Evolutionary conservation across 2,888 invertebrate species (phyloP).

Genomic region (Pterostichus niger): DNA sequence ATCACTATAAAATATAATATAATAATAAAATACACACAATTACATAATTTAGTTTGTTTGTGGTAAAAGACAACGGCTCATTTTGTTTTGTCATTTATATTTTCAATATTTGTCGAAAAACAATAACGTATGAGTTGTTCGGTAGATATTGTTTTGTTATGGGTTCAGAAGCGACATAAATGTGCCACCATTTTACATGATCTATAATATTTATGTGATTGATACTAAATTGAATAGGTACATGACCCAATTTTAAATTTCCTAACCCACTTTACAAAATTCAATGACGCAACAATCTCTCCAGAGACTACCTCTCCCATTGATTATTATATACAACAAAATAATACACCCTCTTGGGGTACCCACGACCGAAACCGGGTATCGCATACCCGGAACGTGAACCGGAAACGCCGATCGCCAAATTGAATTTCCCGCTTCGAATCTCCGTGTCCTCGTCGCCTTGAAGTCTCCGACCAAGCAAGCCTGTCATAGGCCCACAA

Average conservation of each 20-base stretch:
- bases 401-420: not conserved
- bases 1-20: too few species aligned
- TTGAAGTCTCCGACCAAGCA: not conserved
- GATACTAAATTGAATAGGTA: too few species aligned
- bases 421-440: slow-evolving; percentile 4
- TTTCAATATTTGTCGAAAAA: too few species aligned
- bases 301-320: not conserved
- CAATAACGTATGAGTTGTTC: too few species aligned
- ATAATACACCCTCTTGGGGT: not conserved
- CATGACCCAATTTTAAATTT: slow-evolving; percentile 6
- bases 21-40: too few species aligned
- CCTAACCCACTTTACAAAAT: not conserved
- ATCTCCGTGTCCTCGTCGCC: not conserved
- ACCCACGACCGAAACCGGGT: not conserved
- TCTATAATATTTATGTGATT: too few species aligned
- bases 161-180: too few species aligned
- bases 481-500: not conserved
- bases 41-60: too few species aligned
- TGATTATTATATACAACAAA: slow-evolving; percentile 11
- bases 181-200: too few species aligned
- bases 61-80: too few species aligned
- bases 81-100: too few species aligned
- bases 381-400: not conserved
- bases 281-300: not conserved
- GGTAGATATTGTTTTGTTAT: too few species aligned